phyloP scores from a whole-genome alignment of 2,113 vertebrate genomes.

The Aphyosemion australe region DNA sequence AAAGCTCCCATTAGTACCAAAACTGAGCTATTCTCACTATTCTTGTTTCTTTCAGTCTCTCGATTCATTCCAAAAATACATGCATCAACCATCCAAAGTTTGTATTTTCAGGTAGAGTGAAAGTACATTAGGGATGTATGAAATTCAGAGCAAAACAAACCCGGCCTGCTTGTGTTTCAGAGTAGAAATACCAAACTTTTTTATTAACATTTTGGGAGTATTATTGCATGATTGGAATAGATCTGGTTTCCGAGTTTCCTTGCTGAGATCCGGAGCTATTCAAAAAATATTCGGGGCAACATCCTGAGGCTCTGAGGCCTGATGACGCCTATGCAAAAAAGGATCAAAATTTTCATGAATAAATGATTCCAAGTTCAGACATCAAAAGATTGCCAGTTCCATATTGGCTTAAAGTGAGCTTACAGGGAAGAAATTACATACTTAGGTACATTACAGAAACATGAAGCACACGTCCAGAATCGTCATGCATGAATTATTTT shows the following conservation, averaged over 20 bases:
- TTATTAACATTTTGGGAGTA: not conserved
- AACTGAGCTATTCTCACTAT: not conserved
- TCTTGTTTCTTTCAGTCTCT: not conserved
- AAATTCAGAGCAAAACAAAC: not conserved
- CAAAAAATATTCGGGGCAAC: not conserved
- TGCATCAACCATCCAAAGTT: not conserved
- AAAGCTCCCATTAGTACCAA: not conserved
- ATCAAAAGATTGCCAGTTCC: not conserved
- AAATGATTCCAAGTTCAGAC: slow-evolving; percentile 4
- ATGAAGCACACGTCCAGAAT: not conserved
- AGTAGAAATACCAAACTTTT: not conserved
- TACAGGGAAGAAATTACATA: slow-evolving; percentile 2
- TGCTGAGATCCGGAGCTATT: not conserved
- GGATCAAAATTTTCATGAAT: not conserved
- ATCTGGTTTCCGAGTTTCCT: not conserved
- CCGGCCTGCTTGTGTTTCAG: not conserved
- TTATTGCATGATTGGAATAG: not conserved
- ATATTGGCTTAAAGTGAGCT: slow-evolving; percentile 1
- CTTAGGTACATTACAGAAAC: not conserved
- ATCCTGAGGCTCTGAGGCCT: not conserved
- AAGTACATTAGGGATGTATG: not conserved
- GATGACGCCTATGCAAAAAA: not conserved
- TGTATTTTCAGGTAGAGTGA: not conserved
- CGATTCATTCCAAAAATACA: not conserved
- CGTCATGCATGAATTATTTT: not conserved